Base-by-base conservation (phyloP, 2,888 invertebrate species). In the Ormyrus nitidulus region DNA sequence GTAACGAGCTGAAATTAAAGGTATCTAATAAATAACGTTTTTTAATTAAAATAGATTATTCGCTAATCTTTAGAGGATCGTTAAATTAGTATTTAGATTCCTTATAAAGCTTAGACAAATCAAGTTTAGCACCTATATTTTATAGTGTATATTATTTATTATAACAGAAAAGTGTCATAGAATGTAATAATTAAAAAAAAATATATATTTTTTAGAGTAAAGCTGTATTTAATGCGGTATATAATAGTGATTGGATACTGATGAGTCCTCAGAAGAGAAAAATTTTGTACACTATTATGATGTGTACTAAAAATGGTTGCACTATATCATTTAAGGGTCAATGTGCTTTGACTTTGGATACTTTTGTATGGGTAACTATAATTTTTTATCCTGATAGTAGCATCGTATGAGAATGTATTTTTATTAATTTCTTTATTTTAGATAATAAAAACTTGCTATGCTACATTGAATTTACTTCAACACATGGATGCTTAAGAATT, bases 321-420 rank as follows among this genome's bases (percentile, higher is more conserved):
- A 62, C 46, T 0, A 77, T 82, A 44, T 81, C 82, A n/a, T 77
- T 71, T n/a, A 77, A 77, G n/a, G 82, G 81, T 2, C 79, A 79
- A 11, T 81, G 79, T 48, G 49, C n/a, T 34, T 61, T 82, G 44
- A 70, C 74, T 8, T 10, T 82, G 19, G 51, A 49, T 34, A 82
- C 82, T 7, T 82, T 79, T 58, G 46, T 73, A 58, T 78, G 77
- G 80, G 80, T 80, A 77, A 6, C 9, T 53, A 46, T 68, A 8
- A 0, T 54, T 19, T 65, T 44, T 70, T 9, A 53, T 19, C 19
- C 19, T 19, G 19, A 19, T 19, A 19, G 19, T 19, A 19, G 2
- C 1, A 19, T 19, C 19, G 19, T 19, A 19, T 19, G 19, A 19
- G 19, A 19, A 19, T 19, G 1, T 19, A 19, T 19, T 19, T 19